These are phyloP conservation scores for Cyrtonyx montezumae DNA, from an alignment of 2,113 vertebrate genomes.

Conservation along the genomic window DNA sequence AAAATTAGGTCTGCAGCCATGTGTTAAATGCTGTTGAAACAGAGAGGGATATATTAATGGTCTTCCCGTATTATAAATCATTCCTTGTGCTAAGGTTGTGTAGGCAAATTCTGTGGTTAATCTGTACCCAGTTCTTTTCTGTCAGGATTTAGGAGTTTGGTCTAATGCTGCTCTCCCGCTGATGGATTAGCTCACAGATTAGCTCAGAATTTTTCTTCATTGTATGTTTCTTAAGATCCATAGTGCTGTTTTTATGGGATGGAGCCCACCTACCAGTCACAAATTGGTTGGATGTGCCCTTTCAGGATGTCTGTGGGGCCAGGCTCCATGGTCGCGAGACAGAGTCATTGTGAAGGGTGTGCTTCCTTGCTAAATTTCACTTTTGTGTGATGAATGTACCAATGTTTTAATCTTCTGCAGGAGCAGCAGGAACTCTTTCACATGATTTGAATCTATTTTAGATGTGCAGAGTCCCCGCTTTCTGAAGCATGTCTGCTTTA, in stretches of 20 bases:
- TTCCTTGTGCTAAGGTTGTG: neutral
- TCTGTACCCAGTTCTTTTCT: neutral
- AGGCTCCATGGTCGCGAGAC: neutral
- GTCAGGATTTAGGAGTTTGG: neutral
- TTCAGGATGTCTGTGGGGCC: constrained; percentile 9
- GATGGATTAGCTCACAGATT: constrained; percentile 30
- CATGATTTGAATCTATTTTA: constrained; percentile 34
- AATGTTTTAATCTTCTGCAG: constrained; percentile 50
- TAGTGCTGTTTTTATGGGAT: neutral
- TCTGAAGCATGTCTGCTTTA: constrained; percentile 40
- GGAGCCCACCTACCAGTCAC: constrained; percentile 48
- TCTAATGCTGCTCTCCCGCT: constrained; percentile 10
- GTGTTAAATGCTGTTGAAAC: constrained; percentile 32
- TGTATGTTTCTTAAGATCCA: constrained; percentile 6
- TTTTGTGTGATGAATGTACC: constrained; percentile 39
- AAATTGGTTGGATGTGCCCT: neutral
- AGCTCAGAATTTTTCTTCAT: constrained; percentile 33
- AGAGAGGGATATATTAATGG: neutral
- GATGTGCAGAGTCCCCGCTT: constrained; percentile 30
- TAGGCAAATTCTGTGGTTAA: neutral
- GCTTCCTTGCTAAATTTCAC: constrained; percentile 42
- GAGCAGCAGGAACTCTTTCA: constrained; percentile 57
- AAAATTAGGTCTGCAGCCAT: constrained; percentile 1
- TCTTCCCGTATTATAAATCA: neutral
- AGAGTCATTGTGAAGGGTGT: constrained; percentile 28